Conservation (phyloP, 2,888 invertebrate genomes). For the Drosophila pseudotakahashii region DNA sequence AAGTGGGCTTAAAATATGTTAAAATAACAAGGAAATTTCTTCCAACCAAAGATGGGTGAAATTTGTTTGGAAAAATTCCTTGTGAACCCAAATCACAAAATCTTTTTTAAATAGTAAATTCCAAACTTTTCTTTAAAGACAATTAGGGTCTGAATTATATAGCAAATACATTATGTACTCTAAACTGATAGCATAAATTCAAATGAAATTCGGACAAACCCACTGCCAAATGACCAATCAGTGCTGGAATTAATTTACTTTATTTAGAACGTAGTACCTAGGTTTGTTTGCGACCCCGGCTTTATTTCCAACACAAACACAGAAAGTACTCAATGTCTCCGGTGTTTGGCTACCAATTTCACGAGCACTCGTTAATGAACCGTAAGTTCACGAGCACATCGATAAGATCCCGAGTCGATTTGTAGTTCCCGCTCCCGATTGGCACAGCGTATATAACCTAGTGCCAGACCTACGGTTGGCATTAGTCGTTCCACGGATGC, state of each 20-base stretch:
- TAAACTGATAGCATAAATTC: background rate
- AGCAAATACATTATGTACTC: background rate
- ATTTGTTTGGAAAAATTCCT: too few relatives aligned
- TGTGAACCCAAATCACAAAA: too few relatives aligned
- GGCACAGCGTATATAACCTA: slow-evolving; percentile 49
- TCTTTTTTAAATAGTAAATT: too few relatives aligned
- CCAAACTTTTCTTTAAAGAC: too few relatives aligned
- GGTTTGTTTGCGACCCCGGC: slow-evolving; percentile 21
- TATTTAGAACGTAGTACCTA: slow-evolving; percentile 33
- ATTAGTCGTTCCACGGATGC: slow-evolving; percentile 48
- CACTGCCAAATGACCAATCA: slow-evolving; percentile 22
- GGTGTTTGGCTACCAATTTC: slow-evolving; percentile 39
- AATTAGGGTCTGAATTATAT: too few relatives aligned
- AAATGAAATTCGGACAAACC: background rate
- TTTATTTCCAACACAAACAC: slow-evolving; percentile 9
- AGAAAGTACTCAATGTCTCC: slow-evolving; percentile 1
- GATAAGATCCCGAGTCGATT: slow-evolving; percentile 29
- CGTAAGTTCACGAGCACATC: slow-evolving; percentile 26
- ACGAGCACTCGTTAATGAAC: slow-evolving; percentile 64
- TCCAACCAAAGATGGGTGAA: too few relatives aligned
- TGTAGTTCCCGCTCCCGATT: background rate
- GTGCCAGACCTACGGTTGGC: background rate
- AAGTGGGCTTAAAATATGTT: background rate
- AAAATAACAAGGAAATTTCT: too few relatives aligned
- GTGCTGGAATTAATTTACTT: slow-evolving; percentile 1